phyloP scores from a whole-genome alignment of 2,113 vertebrate species.

The Megaptera novaeangliae region DNA sequence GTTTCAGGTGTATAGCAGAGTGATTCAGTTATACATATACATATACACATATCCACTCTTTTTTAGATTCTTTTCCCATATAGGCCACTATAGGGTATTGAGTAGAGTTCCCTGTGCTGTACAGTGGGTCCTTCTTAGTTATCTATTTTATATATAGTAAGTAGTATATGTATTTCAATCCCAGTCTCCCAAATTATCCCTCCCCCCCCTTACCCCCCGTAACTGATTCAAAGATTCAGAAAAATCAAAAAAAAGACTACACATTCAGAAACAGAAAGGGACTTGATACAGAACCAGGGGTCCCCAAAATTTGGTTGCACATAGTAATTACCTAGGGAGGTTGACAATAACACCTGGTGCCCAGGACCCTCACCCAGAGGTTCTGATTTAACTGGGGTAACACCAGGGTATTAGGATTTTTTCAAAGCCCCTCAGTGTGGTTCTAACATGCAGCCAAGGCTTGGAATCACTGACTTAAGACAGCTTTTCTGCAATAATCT shows the following conservation, averaged over 20 bases:
- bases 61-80: neutral
- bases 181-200: neutral
- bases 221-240: neutral
- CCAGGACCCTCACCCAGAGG: neutral
- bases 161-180: neutral
- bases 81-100: neutral
- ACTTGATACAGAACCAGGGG: neutral
- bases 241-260: neutral
- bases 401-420: neutral
- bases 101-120: neutral
- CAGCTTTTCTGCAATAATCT: neutral
- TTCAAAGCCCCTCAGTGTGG: neutral
- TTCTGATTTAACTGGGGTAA: neutral
- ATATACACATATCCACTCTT: neutral
- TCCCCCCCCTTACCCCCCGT: neutral
- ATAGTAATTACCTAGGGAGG: neutral
- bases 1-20: neutral
- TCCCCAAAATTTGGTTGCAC: neutral
- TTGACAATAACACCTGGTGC: neutral
- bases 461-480: neutral
- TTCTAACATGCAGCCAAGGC: neutral
- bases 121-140: neutral
- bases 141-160: neutral
- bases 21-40: neutral
- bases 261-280: neutral